These are phyloP conservation scores for Ophthalmolycus amberensis DNA, from an alignment of 2,113 vertebrate species.

Conservation along the genomic window DNA sequence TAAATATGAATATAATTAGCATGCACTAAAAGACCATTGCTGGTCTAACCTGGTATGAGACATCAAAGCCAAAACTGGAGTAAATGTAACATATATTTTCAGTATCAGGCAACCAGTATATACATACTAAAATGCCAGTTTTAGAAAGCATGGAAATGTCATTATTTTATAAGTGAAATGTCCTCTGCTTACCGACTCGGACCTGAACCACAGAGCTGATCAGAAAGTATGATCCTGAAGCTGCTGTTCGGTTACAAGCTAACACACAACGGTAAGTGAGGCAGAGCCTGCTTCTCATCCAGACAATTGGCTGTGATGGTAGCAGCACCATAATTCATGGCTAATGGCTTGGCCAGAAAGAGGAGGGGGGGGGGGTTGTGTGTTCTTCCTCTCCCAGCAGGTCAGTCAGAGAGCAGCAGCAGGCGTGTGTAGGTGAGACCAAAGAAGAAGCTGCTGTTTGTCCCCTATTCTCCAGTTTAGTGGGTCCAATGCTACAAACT, in stretches of 20 bases:
- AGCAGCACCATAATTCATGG: slow-evolving; percentile 76
- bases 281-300: slow-evolving; percentile 77
- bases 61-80: neutral
- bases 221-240: slow-evolving; percentile 55
- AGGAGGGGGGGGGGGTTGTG: slow-evolving; percentile 7
- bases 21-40: neutral
- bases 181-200: slow-evolving; percentile 66
- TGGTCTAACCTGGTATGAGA: neutral
- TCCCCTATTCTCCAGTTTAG: slow-evolving; percentile 19
- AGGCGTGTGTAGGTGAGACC: slow-evolving; percentile 38
- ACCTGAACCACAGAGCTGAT: slow-evolving; percentile 59
- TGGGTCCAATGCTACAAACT: neutral
- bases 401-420: slow-evolving; percentile 62
- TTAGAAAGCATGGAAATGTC: neutral
- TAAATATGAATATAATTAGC: neutral
- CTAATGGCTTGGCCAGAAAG: slow-evolving; percentile 70
- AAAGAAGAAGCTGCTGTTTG: slow-evolving; percentile 36
- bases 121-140: slow-evolving; percentile 17
- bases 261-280: slow-evolving; percentile 62
- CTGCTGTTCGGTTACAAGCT: slow-evolving; percentile 62
- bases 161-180: slow-evolving; percentile 41
- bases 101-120: neutral
- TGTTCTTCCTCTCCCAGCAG: slow-evolving; percentile 62
- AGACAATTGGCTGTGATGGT: slow-evolving; percentile 81
- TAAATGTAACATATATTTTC: slow-evolving; percentile 8